Conservation (phyloP, 2,888 invertebrate species). For the Bombylius discolor region DNA sequence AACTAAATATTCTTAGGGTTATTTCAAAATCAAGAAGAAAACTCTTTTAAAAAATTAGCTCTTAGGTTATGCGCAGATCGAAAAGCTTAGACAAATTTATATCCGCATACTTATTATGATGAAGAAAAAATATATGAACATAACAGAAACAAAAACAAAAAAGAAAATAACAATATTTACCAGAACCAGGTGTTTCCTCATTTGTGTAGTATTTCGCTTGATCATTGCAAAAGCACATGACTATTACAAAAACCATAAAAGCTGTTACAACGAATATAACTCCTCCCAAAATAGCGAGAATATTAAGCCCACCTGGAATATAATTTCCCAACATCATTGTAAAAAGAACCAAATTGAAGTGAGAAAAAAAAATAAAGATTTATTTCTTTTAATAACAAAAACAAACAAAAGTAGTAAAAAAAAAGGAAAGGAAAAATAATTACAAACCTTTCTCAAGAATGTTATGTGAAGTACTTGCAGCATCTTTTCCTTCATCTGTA, state of each 20-base stretch:
- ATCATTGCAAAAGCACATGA: conserved; percentile 49
- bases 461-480: conserved; percentile 39
- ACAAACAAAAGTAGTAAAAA: neutral
- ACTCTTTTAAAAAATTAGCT: too few species aligned
- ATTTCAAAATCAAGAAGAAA: too few species aligned
- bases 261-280: conserved; percentile 34
- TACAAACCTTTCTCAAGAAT: conserved; percentile 41
- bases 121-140: too few species aligned
- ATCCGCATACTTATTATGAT: too few species aligned
- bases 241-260: conserved; percentile 32
- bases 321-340: too few species aligned
- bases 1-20: too few species aligned
- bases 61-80: too few species aligned
- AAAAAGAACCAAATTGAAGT: conserved; percentile 4
- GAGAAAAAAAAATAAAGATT: conserved; percentile 1
- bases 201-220: conserved; percentile 68
- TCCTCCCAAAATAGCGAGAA: conserved; percentile 35
- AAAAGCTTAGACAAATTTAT: too few species aligned
- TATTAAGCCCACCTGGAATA: conserved; percentile 41
- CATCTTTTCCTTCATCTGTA: conserved; percentile 40
- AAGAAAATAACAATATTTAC: too few species aligned
- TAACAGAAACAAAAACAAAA: too few species aligned
- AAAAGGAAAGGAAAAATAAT: neutral
- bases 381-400: too few species aligned
- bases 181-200: conserved; percentile 46